phyloP scores from a whole-genome alignment of 1,140 invertebrate genomes.

The Wiebesia pumilae region DNA sequence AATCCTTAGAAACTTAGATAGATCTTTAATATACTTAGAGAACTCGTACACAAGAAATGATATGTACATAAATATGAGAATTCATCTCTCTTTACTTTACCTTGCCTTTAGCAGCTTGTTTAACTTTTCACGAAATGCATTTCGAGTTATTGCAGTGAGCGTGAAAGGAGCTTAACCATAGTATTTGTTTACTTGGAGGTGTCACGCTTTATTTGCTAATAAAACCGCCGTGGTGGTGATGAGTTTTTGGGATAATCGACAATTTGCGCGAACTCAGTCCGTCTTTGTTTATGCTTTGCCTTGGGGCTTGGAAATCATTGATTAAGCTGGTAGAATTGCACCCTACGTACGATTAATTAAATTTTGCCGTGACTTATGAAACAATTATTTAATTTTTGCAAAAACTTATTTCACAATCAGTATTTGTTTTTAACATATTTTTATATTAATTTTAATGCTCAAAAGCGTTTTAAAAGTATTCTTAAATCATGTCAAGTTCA shows the following conservation, averaged over 20 bases:
- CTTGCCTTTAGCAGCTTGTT: neutral
- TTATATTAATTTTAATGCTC: too few relatives aligned
- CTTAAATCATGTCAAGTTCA: too few relatives aligned
- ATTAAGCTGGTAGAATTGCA: neutral
- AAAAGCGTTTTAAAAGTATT: too few relatives aligned
- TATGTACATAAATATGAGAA: neutral
- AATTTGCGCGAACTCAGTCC: neutral
- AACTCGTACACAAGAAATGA: neutral
- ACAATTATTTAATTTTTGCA: too few relatives aligned
- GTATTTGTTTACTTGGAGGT: conserved; percentile 18
- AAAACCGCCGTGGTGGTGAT: neutral
- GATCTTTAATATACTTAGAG: neutral
- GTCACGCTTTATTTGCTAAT: conserved; percentile 38
- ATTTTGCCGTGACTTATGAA: neutral
- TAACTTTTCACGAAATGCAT: neutral
- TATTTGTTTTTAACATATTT: too few relatives aligned
- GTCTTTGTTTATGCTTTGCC: conserved; percentile 14
- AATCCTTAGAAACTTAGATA: neutral
- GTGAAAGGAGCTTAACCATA: conserved; percentile 6
- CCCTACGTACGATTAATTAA: neutral
- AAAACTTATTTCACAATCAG: neutral
- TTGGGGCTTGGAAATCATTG: conserved; percentile 6
- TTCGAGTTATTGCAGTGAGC: neutral
- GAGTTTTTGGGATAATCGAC: conserved; percentile 37
- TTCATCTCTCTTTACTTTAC: neutral